Base-by-base conservation (phyloP, 2,888 invertebrate species). In the Pyrrhosoma nymphula region DNA sequence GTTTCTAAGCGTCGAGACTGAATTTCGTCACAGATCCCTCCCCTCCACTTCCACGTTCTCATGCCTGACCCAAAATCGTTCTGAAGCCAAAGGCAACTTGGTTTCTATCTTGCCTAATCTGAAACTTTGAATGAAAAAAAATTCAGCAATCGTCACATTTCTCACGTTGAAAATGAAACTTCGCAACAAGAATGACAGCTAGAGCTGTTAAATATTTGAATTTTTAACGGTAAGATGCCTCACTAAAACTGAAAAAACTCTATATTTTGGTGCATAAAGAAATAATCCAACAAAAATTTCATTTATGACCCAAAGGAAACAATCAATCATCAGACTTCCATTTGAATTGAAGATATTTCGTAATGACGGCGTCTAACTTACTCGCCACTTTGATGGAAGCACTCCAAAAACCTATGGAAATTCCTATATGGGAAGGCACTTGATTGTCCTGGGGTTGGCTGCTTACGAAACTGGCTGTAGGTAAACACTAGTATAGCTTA, bases 41-140 rank as follows among this genome's bases (percentile, higher is more conserved):
- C 16, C 47, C 8, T 8, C 47, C 47, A 2, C 47, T 47, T 8
- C 47, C 10, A 26, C 35, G n/a, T 69, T 69, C n/a, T 69, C 82
- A 30, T 82, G 30, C 35, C 82, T 82, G 82, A 82, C 82, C 82
- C 82, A 82, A 82, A 82, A 82, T 82, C 82, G 35, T 82, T 14
- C 30, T 35, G 82, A 35, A 82, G 35, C 82, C 82, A 82, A 35
- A 82, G 82, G 6, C 82, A 35, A 82, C 82, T 10, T 8, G 82
- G 35, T 82, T 82, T 82, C 82, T 18, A 35, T 8, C 82, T 82
- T 82, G 35, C 82, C 82, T 82, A 30, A 82, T 35, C 82, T 26
- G 69, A 69, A 1, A 1, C 69, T 82, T 35, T 30, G 82, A 82
- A 30, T 82, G n/a, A 82, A 82, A 82, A 75, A 75, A 82, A 69